Percentiles rank a stretch among this genome's conserved stretches.
These are phyloP conservation scores for Diabrotica undecimpunctata DNA, from an alignment of 1,140 invertebrate species.

Conservation along the genomic window DNA sequence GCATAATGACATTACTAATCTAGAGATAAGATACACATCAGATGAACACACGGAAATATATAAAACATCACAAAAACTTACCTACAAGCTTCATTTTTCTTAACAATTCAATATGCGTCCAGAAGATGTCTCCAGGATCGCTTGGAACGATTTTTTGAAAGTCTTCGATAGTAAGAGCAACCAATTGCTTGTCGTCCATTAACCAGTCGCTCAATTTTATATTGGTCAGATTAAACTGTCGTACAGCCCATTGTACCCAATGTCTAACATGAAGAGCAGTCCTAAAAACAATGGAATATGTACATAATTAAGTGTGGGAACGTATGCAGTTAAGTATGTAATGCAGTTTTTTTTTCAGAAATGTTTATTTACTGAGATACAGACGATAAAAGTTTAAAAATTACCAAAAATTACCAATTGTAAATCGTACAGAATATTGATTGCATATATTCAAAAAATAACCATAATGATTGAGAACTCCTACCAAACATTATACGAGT, in stretches of 20 bases:
- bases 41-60: not conserved
- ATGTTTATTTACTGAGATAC: too few species aligned
- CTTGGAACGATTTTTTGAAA: slow-evolving; percentile 73
- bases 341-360: too few species aligned
- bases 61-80: slow-evolving; percentile 47
- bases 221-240: slow-evolving; percentile 77
- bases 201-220: slow-evolving; percentile 70
- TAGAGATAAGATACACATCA: not conserved
- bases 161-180: slow-evolving; percentile 64
- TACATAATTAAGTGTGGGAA: not conserved
- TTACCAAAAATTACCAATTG: too few species aligned
- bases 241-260: slow-evolving; percentile 90
- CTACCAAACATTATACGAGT: too few species aligned
- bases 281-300: slow-evolving; percentile 49
- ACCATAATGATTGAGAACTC: too few species aligned
- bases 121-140: slow-evolving; percentile 85
- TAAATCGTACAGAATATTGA: too few species aligned
- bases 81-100: slow-evolving; percentile 90
- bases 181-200: slow-evolving; percentile 74
- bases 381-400: too few species aligned
- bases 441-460: too few species aligned
- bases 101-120: slow-evolving; percentile 90
- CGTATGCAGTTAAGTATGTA: too few species aligned
- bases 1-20: too few species aligned
- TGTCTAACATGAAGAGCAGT: slow-evolving; percentile 74